phyloP scores from a whole-genome alignment of 2,888 invertebrate species.

The Zonitis immaculata region DNA sequence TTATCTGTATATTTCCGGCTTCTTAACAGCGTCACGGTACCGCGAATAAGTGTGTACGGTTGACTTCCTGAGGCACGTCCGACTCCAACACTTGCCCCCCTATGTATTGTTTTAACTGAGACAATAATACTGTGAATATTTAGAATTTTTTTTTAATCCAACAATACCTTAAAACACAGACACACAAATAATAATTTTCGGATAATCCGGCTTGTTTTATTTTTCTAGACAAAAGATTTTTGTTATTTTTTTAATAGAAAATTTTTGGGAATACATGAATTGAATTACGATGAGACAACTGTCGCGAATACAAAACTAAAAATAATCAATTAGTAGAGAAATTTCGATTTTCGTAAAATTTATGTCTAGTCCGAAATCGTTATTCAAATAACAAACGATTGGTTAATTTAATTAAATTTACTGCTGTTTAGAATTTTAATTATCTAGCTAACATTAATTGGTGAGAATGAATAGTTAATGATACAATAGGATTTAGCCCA shows the following conservation, averaged over 20 bases:
- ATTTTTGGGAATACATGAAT: conserved; percentile 16
- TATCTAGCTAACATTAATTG: conserved; percentile 10
- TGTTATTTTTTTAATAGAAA: conserved; percentile 10
- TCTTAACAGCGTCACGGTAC: conserved; percentile 25
- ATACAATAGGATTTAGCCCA: conserved; percentile 15
- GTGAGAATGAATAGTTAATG: conserved; percentile 15
- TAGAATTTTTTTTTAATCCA: conserved; percentile 21
- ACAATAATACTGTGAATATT: conserved; percentile 23
- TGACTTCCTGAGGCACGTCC: conserved; percentile 28
- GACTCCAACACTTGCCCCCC: conserved; percentile 21
- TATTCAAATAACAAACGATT: neutral
- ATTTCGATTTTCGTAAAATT: too few relatives aligned
- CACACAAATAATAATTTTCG: conserved; percentile 15
- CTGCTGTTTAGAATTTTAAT: neutral
- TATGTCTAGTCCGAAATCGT: too few relatives aligned
- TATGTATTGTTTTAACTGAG: conserved; percentile 20
- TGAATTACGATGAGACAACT: conserved; percentile 17
- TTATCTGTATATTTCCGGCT: conserved; percentile 29
- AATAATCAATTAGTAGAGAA: too few relatives aligned
- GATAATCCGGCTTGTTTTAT: too few relatives aligned
- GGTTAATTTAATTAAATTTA: neutral
- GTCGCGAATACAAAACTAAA: conserved; percentile 11
- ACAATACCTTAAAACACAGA: conserved; percentile 15
- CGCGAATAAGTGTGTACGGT: conserved; percentile 25
- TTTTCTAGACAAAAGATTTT: conserved; percentile 19